A percentile compares a stretch with the other conserved stretches of the same genome.
Evolutionary conservation across 2,113 vertebrate species (phyloP).

Genomic region (Hippocampus mohnikei): DNA sequence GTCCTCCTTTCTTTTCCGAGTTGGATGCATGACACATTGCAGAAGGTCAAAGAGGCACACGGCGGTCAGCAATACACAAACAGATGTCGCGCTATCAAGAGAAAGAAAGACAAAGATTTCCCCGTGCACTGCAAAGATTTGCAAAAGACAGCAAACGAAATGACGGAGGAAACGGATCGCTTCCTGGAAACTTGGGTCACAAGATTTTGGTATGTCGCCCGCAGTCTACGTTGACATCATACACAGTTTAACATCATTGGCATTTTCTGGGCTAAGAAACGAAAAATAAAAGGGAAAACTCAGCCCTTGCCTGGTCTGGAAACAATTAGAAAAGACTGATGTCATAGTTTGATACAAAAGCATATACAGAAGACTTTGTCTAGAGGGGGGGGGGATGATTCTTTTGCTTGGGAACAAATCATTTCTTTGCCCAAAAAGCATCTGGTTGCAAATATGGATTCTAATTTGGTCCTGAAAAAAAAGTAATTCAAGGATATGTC

Average conservation of each 20-base stretch:
- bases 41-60: slow-evolving; percentile 28
- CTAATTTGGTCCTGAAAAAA: slow-evolving; percentile 52
- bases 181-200: slow-evolving; percentile 57
- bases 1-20: slow-evolving; percentile 16
- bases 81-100: slow-evolving; percentile 17
- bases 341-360: slow-evolving; percentile 69
- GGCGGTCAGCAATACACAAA: slow-evolving; percentile 30
- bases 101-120: slow-evolving; percentile 11
- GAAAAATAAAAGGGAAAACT: slow-evolving; percentile 65
- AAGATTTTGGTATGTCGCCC: slow-evolving; percentile 25
- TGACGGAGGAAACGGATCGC: slow-evolving; percentile 16
- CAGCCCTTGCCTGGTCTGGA: slow-evolving; percentile 56
- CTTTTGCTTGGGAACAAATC: slow-evolving; percentile 47
- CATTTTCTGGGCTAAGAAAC: slow-evolving; percentile 40
- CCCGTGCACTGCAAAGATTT: slow-evolving; percentile 4
- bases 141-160: slow-evolving; percentile 42
- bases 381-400: slow-evolving; percentile 12
- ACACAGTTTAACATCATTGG: slow-evolving; percentile 53
- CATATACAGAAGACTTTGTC: slow-evolving; percentile 50
- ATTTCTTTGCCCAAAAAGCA: slow-evolving; percentile 28
- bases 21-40: slow-evolving; percentile 21
- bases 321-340: slow-evolving; percentile 69
- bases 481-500: slow-evolving; percentile 64
- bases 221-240: slow-evolving; percentile 63
- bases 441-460: slow-evolving; percentile 39